Base-by-base conservation (phyloP, 2,888 invertebrate species). In the Andrena marginata region DNA sequence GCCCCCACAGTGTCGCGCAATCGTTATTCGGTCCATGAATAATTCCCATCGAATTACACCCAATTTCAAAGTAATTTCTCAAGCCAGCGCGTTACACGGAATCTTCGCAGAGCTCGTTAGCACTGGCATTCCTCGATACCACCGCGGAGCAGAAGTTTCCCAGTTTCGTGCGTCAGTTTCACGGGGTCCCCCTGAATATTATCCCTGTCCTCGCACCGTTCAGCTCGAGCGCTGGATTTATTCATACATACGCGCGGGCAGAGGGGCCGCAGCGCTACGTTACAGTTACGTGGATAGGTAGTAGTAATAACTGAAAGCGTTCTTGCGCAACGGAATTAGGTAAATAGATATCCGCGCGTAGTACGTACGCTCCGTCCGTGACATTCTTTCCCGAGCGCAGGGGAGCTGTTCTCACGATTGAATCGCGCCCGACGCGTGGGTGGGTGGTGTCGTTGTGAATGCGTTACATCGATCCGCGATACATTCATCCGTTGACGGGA, bases 241-340 rank as follows among this genome's bases (percentile, higher is more conserved):
- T 72, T 63, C 63, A 54, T 72, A 71, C 31, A 13, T 42, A 42
- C 13, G 6, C 26, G 20, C 59, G 23, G 5, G n/a, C 10, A 13
- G 7, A 26, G 16, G 54, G 6, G 16, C 23, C 16, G 23, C 16
- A 26, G 13, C 2, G 8, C 6, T 6, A n/a, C n/a, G 23, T 31
- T 48, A 60, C 23, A 23, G n/a, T 13, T 3, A 0, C 29, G 31
- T 6, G 51, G 33, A 31, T 63, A 68, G n/a, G 10, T 54, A 20
- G 60, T 26, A 71, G 62, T 26, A 71, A 56, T 71, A 49, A 62
- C 73, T 49, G 80, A 76, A 76, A 72, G 68, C 67, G 16, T 64
- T 63, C 26, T 78, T 83, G 77, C 82, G 77, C 65, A 81, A 83
- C 49, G 73, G 81, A 77, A 81, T 77, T 74, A 70, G 65, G 65